These are phyloP conservation scores for Euzophera pinguis DNA, from an alignment of 2,888 invertebrate genomes.

Conservation along the genomic window DNA sequence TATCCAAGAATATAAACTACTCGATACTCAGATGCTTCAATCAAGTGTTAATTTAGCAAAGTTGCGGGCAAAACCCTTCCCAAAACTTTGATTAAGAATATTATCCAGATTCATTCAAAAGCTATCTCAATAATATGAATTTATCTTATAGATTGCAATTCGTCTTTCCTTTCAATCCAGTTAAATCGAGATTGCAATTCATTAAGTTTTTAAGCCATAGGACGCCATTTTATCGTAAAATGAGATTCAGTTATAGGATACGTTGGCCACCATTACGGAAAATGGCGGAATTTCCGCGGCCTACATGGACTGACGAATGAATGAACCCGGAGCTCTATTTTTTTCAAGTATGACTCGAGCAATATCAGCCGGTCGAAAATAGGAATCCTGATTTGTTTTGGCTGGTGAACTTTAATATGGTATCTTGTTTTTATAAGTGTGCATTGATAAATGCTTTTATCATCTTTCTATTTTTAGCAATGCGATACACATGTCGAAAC, in stretches of 20 bases:
- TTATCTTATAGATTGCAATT: not conserved
- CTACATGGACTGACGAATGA: not conserved
- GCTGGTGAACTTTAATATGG: no score
- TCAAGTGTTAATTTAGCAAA: not conserved
- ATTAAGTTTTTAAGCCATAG: slow-evolving; percentile 10
- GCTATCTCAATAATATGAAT: not conserved
- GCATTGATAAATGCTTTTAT: no score
- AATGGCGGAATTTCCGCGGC: not conserved
- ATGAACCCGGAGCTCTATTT: no score
- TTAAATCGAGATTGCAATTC: slow-evolving; percentile 8
- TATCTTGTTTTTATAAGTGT: no score
- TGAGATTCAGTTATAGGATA: slow-evolving; percentile 28
- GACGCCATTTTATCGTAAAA: slow-evolving; percentile 25
- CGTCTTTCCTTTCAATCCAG: slow-evolving; percentile 6
- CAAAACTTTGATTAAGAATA: not conserved
- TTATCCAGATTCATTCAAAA: not conserved
- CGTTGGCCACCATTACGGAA: not conserved
- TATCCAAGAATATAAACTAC: no score
- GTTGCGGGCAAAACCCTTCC: not conserved
- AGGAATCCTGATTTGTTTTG: not conserved
- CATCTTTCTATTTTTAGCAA: no score
- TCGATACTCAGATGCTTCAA: no score
- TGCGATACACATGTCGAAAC: no score
- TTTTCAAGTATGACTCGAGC: no score
- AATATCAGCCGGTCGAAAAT: no score